Evolutionary conservation across 2,797 vertebrate species (phyloP), one percentile per base, ranked within the genome.

Genomic region (Sebastolobus alascanus): DNA sequence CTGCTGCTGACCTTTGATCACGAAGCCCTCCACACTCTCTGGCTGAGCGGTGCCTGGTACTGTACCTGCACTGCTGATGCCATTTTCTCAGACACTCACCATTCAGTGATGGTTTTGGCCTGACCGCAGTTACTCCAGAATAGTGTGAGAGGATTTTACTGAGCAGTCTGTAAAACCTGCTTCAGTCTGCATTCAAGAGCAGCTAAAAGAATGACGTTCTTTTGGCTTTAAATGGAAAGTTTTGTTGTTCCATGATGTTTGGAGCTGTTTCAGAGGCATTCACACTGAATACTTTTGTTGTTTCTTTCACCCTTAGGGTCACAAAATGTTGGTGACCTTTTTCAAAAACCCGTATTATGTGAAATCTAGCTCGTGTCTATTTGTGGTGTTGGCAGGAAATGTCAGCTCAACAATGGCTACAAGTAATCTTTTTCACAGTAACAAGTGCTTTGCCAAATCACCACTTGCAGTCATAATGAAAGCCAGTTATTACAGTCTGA

Each of bases 1-100:
- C 54, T 52, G 18, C 29, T 43, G 35, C 38, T 75, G 82, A 92
- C 86, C 87, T 89, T 80, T 81, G 72, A 84, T 68, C 82, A 75
- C 29, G 35, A 68, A 63, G 31, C 54, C 13, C 27, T 74, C 61
- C 54, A 33, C 64, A 73, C 81, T 82, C 77, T 76, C 18, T n/a
- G 35, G 56, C 55, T 67, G 65, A 75, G 56, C 3, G 3, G 87
- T 80, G 85, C 79, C 85, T 91, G 85, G 79, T 84, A 69, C 67
- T 37, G 46, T 35, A 86, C 73, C 12, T 16, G 55, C 63, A 9
- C 46, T 18, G 3, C 77, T 58, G 46, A 6, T 75, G 43, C 58
- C 4, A 8, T 43, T 73, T 31, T 67, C 38, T 33, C 50, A 40
- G 16, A 6, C 43, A 12, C n/a, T n/a, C n/a, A 58, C 25, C n/a